A percentile compares a stretch with the other conserved stretches of the same genome.
phyloP scores from a whole-genome alignment of 1,140 invertebrate species.

The Pinna nobilis region DNA sequence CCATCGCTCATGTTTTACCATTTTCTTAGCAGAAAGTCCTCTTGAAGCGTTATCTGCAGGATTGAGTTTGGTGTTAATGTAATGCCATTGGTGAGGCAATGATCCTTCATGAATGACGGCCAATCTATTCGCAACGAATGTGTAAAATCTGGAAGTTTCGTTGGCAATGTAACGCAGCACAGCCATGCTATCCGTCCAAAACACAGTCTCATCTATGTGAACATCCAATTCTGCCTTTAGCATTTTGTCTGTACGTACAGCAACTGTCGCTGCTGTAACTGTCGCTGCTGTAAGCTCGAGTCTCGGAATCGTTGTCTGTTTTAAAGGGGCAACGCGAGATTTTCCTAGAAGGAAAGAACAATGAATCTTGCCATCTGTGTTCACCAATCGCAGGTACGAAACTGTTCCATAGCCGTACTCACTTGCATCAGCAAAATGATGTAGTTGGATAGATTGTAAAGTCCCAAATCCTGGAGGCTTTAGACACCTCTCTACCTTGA shows the following conservation, averaged over 20 bases:
- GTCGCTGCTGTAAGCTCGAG: slow-evolving; percentile 44
- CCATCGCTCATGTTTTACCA: slow-evolving; percentile 7
- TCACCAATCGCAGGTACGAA: slow-evolving; percentile 48
- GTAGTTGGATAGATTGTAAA: slow-evolving; percentile 41
- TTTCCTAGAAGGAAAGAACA: slow-evolving; percentile 59
- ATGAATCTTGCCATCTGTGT: slow-evolving; percentile 13
- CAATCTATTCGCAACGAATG: slow-evolving; percentile 49
- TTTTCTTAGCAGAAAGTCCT: slow-evolving; percentile 17
- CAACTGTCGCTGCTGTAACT: slow-evolving; percentile 70
- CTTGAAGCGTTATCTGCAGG: slow-evolving; percentile 54
- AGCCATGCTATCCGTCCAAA: slow-evolving; percentile 51
- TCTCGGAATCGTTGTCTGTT: slow-evolving; percentile 39
- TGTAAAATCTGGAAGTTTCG: slow-evolving; percentile 39
- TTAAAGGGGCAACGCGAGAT: slow-evolving; percentile 41
- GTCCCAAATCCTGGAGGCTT: slow-evolving; percentile 10
- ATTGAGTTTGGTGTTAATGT: slow-evolving; percentile 36
- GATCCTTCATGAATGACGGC: slow-evolving; percentile 39
- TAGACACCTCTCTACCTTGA: slow-evolving; percentile 4
- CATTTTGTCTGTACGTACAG: slow-evolving; percentile 46
- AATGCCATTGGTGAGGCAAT: slow-evolving; percentile 24
- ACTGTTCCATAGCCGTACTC: slow-evolving; percentile 54
- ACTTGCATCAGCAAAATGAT: slow-evolving; percentile 59
- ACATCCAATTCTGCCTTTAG: slow-evolving; percentile 34
- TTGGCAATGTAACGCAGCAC: slow-evolving; percentile 46
- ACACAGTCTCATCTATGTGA: slow-evolving; percentile 16